Conservation (phyloP, 2,113 vertebrate genomes). For the Mus spicilegus region DNA sequence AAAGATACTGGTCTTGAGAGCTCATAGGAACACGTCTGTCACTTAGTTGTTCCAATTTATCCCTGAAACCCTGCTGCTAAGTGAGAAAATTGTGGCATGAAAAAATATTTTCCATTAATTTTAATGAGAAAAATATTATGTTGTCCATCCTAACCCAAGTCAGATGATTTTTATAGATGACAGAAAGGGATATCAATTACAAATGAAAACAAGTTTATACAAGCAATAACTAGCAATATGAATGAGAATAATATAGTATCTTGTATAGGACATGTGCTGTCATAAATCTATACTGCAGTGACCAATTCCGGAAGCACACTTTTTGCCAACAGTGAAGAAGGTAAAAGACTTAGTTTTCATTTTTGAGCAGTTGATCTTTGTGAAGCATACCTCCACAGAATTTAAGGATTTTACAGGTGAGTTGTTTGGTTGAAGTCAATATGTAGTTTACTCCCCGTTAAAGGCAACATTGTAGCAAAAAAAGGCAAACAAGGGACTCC, state of each 20-base stretch:
- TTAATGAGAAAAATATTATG: conserved; percentile 34
- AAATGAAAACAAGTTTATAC: not conserved
- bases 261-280: not conserved
- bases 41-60: conserved; percentile 9
- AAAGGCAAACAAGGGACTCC: not conserved
- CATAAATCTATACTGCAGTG: not conserved
- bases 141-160: not conserved
- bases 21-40: not conserved
- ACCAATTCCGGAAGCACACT: not conserved
- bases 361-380: not conserved
- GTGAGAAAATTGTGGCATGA: not conserved
- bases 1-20: not conserved
- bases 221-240: not conserved
- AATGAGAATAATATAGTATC: not conserved
- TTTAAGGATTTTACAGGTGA: not conserved
- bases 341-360: not conserved
- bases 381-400: not conserved
- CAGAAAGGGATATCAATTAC: conserved; percentile 9
- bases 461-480: conserved; percentile 6
- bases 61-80: not conserved
- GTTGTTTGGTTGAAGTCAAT: not conserved
- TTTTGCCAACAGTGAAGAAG: not conserved
- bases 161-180: conserved; percentile 9
- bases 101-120: conserved; percentile 44
- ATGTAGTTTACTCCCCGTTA: not conserved